Percentiles rank a stretch among this genome's conserved stretches.
Conservation (phyloP, 2,888 invertebrate genomes). For the Neelides folsomi region DNA sequence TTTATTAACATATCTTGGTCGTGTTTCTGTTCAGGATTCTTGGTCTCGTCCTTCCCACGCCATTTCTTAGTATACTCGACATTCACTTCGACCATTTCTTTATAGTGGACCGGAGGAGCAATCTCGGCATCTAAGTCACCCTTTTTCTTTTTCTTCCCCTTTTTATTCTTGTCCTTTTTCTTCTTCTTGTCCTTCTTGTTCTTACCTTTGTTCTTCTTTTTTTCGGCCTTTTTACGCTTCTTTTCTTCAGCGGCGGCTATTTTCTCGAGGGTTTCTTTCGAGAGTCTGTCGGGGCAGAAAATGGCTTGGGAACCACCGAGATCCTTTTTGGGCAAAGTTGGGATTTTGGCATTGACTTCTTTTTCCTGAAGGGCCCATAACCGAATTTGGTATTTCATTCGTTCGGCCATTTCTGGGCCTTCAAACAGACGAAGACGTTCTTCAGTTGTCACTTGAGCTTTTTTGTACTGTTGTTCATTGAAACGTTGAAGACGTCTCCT, state of each 20-base stretch:
- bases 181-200: conserved; percentile 1
- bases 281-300: neutral
- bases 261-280: neutral
- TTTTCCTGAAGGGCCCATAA: conserved; percentile 59
- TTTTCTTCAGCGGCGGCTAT: neutral
- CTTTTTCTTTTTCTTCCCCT: conserved; percentile 48
- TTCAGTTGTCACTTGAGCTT: conserved; percentile 46
- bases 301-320: neutral
- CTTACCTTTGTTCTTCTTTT: conserved; percentile 4
- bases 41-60: conserved; percentile 56
- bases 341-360: neutral
- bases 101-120: conserved; percentile 18
- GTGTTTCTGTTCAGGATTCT: conserved; percentile 58
- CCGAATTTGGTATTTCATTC: conserved; percentile 71
- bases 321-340: neutral
- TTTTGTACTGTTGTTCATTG: conserved; percentile 55
- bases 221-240: neutral
- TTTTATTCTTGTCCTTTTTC: conserved; percentile 38
- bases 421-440: conserved; percentile 56
- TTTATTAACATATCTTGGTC: conserved; percentile 69
- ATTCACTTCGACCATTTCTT: neutral
- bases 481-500: conserved; percentile 54
- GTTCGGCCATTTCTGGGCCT: conserved; percentile 64
- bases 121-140: conserved; percentile 39
- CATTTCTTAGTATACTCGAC: neutral